Conservation (phyloP, 2,888 invertebrate species). For the Mellilla xanthometata region DNA sequence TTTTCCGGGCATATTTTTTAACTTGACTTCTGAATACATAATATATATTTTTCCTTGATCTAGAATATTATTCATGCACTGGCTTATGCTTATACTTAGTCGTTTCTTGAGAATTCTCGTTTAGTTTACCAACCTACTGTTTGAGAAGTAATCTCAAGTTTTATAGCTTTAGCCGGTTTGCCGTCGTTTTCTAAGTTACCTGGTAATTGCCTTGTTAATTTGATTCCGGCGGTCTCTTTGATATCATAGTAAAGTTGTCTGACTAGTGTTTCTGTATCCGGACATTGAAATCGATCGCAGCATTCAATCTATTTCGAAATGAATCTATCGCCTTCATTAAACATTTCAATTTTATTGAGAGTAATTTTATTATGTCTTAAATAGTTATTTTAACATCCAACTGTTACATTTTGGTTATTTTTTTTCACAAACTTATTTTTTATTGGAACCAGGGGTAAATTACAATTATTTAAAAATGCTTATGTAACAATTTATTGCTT, state of each 20-base stretch:
- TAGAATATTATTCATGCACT: background rate
- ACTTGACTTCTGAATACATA: background rate
- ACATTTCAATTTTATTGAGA: conserved; percentile 64
- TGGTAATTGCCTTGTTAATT: conserved; percentile 78
- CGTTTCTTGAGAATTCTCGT: conserved; percentile 12
- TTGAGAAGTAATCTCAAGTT: conserved; percentile 46
- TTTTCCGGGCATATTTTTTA: background rate
- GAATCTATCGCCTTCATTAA: conserved; percentile 62
- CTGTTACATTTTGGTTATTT: too few species aligned
- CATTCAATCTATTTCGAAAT: conserved; percentile 58
- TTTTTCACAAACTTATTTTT: too few species aligned
- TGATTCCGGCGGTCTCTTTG: conserved; percentile 69
- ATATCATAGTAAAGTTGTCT: conserved; percentile 57
- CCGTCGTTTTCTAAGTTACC: conserved; percentile 61
- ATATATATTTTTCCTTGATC: background rate
- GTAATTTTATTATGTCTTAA: conserved; percentile 52
- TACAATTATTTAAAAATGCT: too few species aligned
- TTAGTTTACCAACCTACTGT: conserved; percentile 25
- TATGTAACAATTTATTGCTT: too few species aligned
- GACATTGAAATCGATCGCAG: conserved; percentile 47
- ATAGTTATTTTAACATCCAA: conserved; percentile 50
- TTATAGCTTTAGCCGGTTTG: conserved; percentile 53
- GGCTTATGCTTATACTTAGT: background rate
- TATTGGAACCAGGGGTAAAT: too few species aligned
- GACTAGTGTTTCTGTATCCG: conserved; percentile 63